Evolutionary conservation across 2,113 vertebrate genomes (phyloP).

Genomic region (Notothenia rossii): DNA sequence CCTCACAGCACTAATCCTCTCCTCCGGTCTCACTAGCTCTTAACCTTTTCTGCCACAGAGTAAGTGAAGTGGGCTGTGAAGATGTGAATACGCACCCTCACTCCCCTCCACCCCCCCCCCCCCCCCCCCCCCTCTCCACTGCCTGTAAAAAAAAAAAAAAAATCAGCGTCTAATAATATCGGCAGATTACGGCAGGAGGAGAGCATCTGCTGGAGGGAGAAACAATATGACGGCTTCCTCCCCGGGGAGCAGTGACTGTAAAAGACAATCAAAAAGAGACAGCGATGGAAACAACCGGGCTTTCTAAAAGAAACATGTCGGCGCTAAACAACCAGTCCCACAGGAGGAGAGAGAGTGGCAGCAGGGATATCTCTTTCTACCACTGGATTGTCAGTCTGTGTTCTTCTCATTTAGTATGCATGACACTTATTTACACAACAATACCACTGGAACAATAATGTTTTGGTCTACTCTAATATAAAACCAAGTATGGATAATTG

Average conservation of each 20-base stretch:
- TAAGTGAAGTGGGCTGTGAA: conserved; percentile 64
- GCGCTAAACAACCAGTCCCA: conserved; percentile 62
- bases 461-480: conserved; percentile 24
- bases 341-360: conserved; percentile 12
- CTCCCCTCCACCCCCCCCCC: not conserved
- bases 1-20: conserved; percentile 76
- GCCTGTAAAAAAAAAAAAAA: conserved; percentile 47
- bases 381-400: conserved; percentile 40
- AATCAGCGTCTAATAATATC: conserved; percentile 71
- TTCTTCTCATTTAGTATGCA: conserved; percentile 43
- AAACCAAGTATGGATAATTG: not conserved
- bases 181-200: conserved; percentile 71
- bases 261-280: conserved; percentile 74
- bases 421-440: conserved; percentile 32
- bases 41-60: conserved; percentile 72
- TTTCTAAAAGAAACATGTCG: conserved; percentile 56
- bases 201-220: conserved; percentile 78
- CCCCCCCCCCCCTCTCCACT: not conserved
- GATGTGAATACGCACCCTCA: conserved; percentile 55
- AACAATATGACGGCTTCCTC: conserved; percentile 74
- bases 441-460: not conserved
- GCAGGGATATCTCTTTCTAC: conserved; percentile 15
- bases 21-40: conserved; percentile 71
- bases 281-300: conserved; percentile 60
- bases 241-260: conserved; percentile 67